These are phyloP conservation scores for Vanessa tameamea DNA, from an alignment of 1,140 invertebrate species.

Conservation along the genomic window DNA sequence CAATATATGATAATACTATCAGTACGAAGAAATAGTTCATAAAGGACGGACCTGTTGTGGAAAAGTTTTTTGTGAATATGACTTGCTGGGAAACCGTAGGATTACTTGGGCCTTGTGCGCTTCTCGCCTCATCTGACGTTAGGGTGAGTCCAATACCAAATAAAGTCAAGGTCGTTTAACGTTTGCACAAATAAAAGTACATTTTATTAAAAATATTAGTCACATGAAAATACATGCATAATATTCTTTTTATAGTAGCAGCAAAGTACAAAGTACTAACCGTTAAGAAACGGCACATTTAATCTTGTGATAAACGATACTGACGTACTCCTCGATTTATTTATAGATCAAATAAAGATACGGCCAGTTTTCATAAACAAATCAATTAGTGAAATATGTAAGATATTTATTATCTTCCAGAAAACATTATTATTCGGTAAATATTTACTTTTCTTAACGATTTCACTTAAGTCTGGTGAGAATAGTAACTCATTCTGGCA, in stretches of 20 bases:
- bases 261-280: slow-evolving; percentile 5
- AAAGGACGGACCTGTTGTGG: slow-evolving; percentile 79
- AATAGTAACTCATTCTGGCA: not conserved
- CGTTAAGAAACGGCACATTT: not conserved
- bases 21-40: slow-evolving; percentile 49
- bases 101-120: slow-evolving; percentile 77
- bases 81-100: slow-evolving; percentile 80
- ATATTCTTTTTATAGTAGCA: not conserved
- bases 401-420: slow-evolving; percentile 12
- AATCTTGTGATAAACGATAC: not conserved
- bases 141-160: slow-evolving; percentile 67
- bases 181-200: not conserved
- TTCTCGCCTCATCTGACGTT: slow-evolving; percentile 74
- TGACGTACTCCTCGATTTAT: not conserved
- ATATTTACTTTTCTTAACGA: slow-evolving; percentile 38
- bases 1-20: slow-evolving; percentile 55
- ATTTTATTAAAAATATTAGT: not conserved
- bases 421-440: slow-evolving; percentile 25
- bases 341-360: slow-evolving; percentile 31
- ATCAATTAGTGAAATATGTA: slow-evolving; percentile 31
- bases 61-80: slow-evolving; percentile 70
- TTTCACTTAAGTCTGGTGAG: slow-evolving; percentile 1
- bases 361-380: slow-evolving; percentile 33
- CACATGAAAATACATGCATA: no score
- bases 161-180: slow-evolving; percentile 43